Base-by-base conservation (phyloP, 2,113 vertebrate genomes). In the Albula glossodonta region DNA sequence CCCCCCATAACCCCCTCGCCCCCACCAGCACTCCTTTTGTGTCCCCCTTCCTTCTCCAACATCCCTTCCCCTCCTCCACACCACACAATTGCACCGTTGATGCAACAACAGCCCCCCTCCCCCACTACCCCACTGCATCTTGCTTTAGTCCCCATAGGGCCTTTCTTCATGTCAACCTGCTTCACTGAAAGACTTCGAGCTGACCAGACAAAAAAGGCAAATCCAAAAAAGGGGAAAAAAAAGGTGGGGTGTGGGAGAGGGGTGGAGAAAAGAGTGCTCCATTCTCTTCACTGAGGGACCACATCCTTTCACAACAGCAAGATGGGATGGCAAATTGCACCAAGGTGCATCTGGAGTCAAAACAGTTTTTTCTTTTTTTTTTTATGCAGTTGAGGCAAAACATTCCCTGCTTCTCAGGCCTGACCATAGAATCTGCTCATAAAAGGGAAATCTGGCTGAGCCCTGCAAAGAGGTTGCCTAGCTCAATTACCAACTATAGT, bases 131-230 rank as follows among this genome's bases (percentile, higher is more conserved):
- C 93, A 82, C 53, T 11, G n/a, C n/a, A 74, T 74, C 70, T 74
- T 9, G 70, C 9, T 22, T 70, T n/a, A 4, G 3, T 5, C 25
- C 22, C 31, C 94, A 90, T 87, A 90, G 90, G 89, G 91, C 90
- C 89, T 49, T 91, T 86, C 85, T 87, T 89, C 88, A 53, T 91
- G 90, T 86, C 87, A 86, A 84, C 89, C 93, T 82, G 90, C 89
- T 94, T 93, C 92, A 88, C 91, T 94, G 91, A 94, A 91, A 93
- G 89, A 87, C 90, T 87, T 87, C 85, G 85, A 79, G 84, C 89
- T 93, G 92, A 94, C 93, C 93, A 83, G 89, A 86, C 92, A 93
- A 91, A 93, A 94, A 94, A 95, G 93, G 92, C 93, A 93, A 93
- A 91, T 92, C 93, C 93, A 94, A 93, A 88, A 87, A 89, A 87